These are phyloP conservation scores for Cephus sareptanus DNA, from an alignment of 2,888 invertebrate genomes.

Conservation along the genomic window DNA sequence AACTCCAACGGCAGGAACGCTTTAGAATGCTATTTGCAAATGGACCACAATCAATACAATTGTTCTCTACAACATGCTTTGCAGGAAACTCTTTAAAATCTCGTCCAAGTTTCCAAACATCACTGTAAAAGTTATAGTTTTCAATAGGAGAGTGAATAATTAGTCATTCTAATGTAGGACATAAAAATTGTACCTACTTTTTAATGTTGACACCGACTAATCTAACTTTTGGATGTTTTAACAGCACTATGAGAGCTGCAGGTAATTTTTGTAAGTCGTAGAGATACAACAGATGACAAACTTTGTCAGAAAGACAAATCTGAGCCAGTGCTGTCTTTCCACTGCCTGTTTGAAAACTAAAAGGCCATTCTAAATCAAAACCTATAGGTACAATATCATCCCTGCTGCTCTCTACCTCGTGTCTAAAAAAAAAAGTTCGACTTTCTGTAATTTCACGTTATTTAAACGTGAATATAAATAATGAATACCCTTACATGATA, in stretches of 20 bases:
- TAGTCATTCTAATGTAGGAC: background rate
- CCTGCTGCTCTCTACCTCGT: slow-evolving; percentile 51
- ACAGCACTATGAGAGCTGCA: slow-evolving; percentile 68
- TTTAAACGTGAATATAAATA: slow-evolving; percentile 9
- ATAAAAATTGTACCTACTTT: slow-evolving; percentile 65
- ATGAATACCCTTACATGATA: slow-evolving; percentile 49
- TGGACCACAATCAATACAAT: slow-evolving; percentile 72
- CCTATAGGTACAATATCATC: slow-evolving; percentile 69
- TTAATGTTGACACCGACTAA: slow-evolving; percentile 75
- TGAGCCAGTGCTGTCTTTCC: slow-evolving; percentile 74
- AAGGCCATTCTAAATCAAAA: slow-evolving; percentile 78
- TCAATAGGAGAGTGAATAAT: background rate
- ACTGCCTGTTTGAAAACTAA: slow-evolving; percentile 71
- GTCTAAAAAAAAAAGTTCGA: slow-evolving; percentile 47
- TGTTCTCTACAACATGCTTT: slow-evolving; percentile 68
- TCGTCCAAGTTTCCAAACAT: slow-evolving; percentile 72
- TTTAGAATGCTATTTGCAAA: slow-evolving; percentile 70
- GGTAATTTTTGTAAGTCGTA: slow-evolving; percentile 70
- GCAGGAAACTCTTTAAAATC: slow-evolving; percentile 72
- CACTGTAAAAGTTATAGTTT: slow-evolving; percentile 63
- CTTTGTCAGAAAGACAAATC: slow-evolving; percentile 69
- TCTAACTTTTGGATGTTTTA: slow-evolving; percentile 71
- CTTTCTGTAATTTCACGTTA: slow-evolving; percentile 11
- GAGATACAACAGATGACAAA: slow-evolving; percentile 72
- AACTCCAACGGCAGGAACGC: slow-evolving; percentile 71